These are phyloP conservation scores for Bothrops jararaca DNA, from an alignment of 2,113 vertebrate genomes.

Conservation along the genomic window DNA sequence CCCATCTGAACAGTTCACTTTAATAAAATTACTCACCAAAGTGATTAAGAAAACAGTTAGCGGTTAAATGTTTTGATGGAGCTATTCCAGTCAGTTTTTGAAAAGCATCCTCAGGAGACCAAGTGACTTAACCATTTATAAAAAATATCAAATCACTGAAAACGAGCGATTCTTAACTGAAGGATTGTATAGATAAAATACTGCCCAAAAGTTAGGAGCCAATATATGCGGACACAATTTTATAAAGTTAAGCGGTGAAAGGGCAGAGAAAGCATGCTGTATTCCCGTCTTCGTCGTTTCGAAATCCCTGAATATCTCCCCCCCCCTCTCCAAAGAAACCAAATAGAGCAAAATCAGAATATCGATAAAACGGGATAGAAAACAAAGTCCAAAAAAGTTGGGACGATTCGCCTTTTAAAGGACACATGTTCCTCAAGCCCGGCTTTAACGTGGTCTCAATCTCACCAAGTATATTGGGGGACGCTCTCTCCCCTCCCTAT, in stretches of 20 bases:
- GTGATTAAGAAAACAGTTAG: neutral
- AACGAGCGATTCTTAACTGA: too few relatives aligned
- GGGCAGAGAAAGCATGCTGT: neutral
- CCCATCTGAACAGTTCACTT: neutral
- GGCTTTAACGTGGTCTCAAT: fast-evolving
- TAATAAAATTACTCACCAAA: neutral
- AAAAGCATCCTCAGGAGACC: neutral
- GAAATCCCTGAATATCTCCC: neutral
- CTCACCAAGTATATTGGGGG: neutral
- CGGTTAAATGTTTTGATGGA: neutral
- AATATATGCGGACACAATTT: neutral
- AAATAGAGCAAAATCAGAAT: neutral
- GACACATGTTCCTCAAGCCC: neutral
- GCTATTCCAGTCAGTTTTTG: neutral
- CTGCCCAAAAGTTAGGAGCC: neutral
- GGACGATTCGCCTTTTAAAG: neutral
- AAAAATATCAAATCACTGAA: too few relatives aligned
- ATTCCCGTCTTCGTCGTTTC: neutral
- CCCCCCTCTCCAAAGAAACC: neutral
- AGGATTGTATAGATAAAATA: neutral
- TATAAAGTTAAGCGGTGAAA: neutral
- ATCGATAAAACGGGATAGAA: neutral
- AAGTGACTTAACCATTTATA: neutral
- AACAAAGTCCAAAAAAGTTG: neutral
- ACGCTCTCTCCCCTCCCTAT: neutral